Conservation (phyloP, 2,113 vertebrate genomes). For the Cervus canadensis region DNA sequence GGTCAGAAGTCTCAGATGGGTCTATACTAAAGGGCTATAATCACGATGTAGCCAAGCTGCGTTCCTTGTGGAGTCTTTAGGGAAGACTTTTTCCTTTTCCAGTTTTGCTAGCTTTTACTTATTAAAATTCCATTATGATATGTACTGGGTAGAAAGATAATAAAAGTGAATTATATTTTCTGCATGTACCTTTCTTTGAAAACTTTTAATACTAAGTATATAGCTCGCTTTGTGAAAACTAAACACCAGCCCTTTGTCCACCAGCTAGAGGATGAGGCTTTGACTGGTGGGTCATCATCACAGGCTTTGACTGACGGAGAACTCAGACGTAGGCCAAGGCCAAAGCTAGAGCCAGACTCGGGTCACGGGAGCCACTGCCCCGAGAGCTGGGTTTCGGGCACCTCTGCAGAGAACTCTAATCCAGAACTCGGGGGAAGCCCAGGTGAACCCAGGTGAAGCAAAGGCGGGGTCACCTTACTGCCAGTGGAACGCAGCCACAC, state of each 20-base stretch:
- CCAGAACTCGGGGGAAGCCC: background rate
- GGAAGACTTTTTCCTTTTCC: background rate
- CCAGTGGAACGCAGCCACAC: background rate
- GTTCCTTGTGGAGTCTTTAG: background rate
- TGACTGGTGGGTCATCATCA: background rate
- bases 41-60: background rate
- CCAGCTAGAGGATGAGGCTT: background rate
- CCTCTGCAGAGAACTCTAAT: background rate
- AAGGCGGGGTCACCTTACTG: no score
- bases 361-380: background rate
- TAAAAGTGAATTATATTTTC: conserved; percentile 23
- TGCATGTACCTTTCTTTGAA: background rate
- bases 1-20: background rate
- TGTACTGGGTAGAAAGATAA: background rate
- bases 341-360: background rate
- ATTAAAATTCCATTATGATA: conserved; percentile 47
- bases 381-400: no score
- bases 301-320: background rate
- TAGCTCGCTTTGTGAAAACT: background rate
- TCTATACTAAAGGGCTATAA: background rate
- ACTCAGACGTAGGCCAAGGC: background rate
- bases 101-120: conserved; percentile 26
- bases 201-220: background rate
- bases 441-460: background rate
- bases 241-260: background rate